Evolutionary conservation across 2,113 vertebrate genomes (phyloP).

Genomic region (Neodontobutis hainanensis): DNA sequence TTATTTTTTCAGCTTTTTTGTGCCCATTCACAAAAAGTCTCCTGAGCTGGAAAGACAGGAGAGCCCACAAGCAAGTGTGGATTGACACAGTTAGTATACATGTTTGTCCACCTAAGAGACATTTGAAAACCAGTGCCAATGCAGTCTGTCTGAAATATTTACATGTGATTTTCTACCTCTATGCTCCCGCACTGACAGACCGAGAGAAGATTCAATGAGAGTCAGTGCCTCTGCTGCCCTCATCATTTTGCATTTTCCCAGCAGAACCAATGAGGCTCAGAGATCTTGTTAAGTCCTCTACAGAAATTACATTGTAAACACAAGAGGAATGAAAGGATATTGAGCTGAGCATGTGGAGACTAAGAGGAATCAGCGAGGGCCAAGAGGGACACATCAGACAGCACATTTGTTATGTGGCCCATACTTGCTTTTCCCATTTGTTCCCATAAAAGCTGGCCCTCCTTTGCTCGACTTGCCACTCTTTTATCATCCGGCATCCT

Average conservation of each 20-base stretch:
- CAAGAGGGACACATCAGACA: slow-evolving; percentile 19
- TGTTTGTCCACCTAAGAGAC: too few relatives aligned
- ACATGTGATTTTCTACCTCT: not conserved
- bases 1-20: slow-evolving; percentile 79
- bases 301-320: slow-evolving; percentile 53
- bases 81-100: slow-evolving; percentile 6
- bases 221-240: not conserved
- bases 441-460: slow-evolving; percentile 27
- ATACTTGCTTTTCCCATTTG: slow-evolving; percentile 10
- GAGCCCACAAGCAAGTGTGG: slow-evolving; percentile 8
- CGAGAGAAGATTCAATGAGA: slow-evolving; percentile 14
- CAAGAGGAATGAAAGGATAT: slow-evolving; percentile 55
- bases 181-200: slow-evolving; percentile 10
- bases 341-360: slow-evolving; percentile 40
- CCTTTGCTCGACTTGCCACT: slow-evolving; percentile 12
- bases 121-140: too few relatives aligned
- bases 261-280: slow-evolving; percentile 31
- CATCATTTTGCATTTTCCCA: slow-evolving; percentile 37
- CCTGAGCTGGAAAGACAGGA: slow-evolving; percentile 19
- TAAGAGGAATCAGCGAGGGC: slow-evolving; percentile 27
- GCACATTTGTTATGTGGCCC: slow-evolving; percentile 29
- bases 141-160: too few relatives aligned
- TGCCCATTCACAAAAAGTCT: slow-evolving; percentile 59
- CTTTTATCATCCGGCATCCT: slow-evolving; percentile 33
- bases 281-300: slow-evolving; percentile 53